A percentile compares a stretch with the other conserved stretches of the same genome.
Conservation (phyloP, 2,888 invertebrate genomes). For the Diogma glabrata region DNA sequence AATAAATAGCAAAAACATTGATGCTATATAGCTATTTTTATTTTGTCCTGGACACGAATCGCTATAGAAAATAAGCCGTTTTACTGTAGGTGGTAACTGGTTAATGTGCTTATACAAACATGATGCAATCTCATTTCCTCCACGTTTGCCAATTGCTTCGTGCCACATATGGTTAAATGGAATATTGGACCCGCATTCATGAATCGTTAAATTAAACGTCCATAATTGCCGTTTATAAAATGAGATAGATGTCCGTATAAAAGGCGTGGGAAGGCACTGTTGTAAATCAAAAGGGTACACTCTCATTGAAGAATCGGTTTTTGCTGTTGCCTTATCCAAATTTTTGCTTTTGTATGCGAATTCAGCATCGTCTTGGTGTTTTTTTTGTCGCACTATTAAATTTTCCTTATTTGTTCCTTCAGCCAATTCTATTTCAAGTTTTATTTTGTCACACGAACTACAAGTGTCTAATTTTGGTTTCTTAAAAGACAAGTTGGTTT, state of each 20-base stretch:
- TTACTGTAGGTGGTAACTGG: not conserved
- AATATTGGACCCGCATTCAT: not conserved
- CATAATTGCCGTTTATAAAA: not conserved
- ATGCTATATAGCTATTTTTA: not conserved
- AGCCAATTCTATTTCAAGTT: not conserved
- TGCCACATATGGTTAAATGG: no score
- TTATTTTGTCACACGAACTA: not conserved
- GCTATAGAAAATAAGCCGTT: not conserved
- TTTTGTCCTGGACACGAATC: not conserved
- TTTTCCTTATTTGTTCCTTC: not conserved
- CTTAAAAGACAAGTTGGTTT: not conserved
- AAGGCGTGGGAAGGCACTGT: constrained; percentile 1
- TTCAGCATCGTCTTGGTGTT: not conserved
- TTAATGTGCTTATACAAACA: no score
- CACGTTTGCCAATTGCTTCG: no score
- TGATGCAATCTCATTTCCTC: no score
- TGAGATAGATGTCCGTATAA: not conserved
- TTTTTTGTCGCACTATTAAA: not conserved
- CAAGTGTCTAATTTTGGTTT: constrained; percentile 4
- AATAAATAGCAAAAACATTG: not conserved
- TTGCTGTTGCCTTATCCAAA: not conserved
- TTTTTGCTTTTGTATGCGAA: not conserved
- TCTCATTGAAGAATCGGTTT: not conserved
- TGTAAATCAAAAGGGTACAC: not conserved
- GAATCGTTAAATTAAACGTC: not conserved